Evolutionary conservation across 2,888 invertebrate genomes (phyloP).

Genomic region (Aspidapion aeneum): DNA sequence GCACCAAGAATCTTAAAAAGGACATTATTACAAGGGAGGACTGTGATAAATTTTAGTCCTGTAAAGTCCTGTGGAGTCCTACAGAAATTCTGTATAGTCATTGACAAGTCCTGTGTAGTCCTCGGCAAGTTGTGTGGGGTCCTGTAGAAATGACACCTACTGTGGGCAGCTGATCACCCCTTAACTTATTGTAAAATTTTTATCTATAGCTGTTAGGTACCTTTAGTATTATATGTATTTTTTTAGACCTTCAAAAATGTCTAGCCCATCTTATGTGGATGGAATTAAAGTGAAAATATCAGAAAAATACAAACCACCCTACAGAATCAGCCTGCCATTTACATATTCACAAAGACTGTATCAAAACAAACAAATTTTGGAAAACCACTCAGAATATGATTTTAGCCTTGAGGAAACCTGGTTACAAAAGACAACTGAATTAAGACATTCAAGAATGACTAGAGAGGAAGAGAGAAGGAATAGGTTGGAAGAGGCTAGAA

Average conservation of each 20-base stretch:
- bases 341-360: constrained; percentile 53
- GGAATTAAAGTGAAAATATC: constrained; percentile 86
- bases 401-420: constrained; percentile 72
- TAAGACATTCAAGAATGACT: constrained; percentile 61
- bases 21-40: too few species aligned
- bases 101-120: too few species aligned
- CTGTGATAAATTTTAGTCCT: too few species aligned
- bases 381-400: constrained; percentile 62
- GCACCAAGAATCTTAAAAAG: too few species aligned
- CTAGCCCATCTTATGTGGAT: constrained; percentile 61
- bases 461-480: constrained; percentile 57
- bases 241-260: neutral
- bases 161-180: too few species aligned
- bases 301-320: constrained; percentile 81
- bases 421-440: constrained; percentile 67
- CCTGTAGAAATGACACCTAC: too few species aligned
- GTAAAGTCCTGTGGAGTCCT: too few species aligned
- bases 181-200: too few species aligned
- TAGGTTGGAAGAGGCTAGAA: constrained; percentile 51
- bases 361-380: constrained; percentile 52
- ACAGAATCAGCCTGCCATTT: constrained; percentile 60
- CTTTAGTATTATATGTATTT: neutral
- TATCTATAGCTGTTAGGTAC: too few species aligned
- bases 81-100: too few species aligned
- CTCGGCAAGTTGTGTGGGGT: too few species aligned